Base-by-base conservation (phyloP, 2,113 vertebrate genomes). In the Synodontis membranacea region DNA sequence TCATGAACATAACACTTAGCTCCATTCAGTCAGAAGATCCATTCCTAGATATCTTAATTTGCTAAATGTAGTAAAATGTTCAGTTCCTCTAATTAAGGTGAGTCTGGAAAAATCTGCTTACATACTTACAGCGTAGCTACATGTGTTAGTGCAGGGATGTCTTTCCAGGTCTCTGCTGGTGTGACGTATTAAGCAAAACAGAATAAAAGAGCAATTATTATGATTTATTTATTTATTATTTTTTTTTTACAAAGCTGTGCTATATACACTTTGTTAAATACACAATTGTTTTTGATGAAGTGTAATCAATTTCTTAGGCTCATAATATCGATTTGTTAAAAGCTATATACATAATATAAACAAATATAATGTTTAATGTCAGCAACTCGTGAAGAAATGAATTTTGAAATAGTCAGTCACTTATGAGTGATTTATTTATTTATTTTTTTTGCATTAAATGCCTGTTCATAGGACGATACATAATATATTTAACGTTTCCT, bases 401-500 rank as follows among this genome's bases (percentile, higher is more conserved):
- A 87, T 80, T 66, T 42, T 74, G 17, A 79, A 66, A 80, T 52
- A n/a, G n/a, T 21, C 9, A 60, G 70, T 85, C 80, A 84, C 54
- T 82, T 80, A 54, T 85, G 56, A 46, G 31, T 74, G 56, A 66
- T 79, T 78, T 84, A 42, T 83, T 58, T n/a, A n/a, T n/a, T n/a
- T n/a, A n/a, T n/a, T n/a, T n/a, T n/a, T n/a, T 68, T 42, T 85
- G 66, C 44, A 84, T 87, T 88, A 84, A 84, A 79, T 88, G 84
- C 58, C 79, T 79, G 54, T 84, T 82, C 82, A 82, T 85, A 56
- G 80, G 78, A 90, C 86, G 89, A 89, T 89, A 89, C 81, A 86
- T 88, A 92, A 91, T 91, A 92, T 88, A 93, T 88, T 89, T 89
- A 88, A 39, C 88, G 86, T 87, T 88, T 54, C n/a, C 31, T 79